These are phyloP conservation scores for Ochlodes sylvanus DNA, from an alignment of 2,888 invertebrate genomes.

Conservation along the genomic window DNA sequence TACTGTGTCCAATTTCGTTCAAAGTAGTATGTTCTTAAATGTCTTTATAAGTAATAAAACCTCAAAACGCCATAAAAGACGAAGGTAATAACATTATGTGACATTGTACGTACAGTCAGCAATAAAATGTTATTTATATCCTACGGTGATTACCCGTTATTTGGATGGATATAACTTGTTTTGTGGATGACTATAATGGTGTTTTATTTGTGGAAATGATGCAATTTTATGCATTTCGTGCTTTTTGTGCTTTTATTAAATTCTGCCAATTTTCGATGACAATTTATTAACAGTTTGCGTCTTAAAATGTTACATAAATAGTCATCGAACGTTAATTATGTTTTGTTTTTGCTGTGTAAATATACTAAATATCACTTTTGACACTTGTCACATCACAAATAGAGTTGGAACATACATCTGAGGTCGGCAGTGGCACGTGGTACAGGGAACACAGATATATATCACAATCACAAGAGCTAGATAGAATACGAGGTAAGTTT, in stretches of 20 bases:
- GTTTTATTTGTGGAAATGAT: conserved; percentile 46
- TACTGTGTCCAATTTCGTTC: conserved; percentile 30
- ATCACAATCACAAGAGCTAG: conserved; percentile 86
- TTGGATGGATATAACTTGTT: conserved; percentile 44
- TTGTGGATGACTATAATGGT: conserved; percentile 38
- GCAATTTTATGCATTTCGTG: conserved; percentile 55
- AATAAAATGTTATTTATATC: conserved; percentile 15
- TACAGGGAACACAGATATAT: conserved; percentile 88
- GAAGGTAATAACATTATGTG: conserved; percentile 24
- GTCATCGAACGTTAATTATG: conserved; percentile 30
- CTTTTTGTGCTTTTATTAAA: conserved; percentile 69
- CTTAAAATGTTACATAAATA: conserved; percentile 14
- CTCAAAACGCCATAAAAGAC: conserved; percentile 35
- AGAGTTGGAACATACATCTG: conserved; percentile 84
- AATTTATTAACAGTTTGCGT: conserved; percentile 38
- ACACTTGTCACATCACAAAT: conserved; percentile 78
- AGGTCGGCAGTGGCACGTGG: conserved; percentile 86
- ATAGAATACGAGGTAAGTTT: conserved; percentile 80
- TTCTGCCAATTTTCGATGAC: conserved; percentile 50
- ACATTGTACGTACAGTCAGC: conserved; percentile 8
- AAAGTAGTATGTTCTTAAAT: conserved; percentile 34
- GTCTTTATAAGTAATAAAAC: conserved; percentile 41
- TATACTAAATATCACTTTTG: conserved; percentile 77
- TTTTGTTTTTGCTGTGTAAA: conserved; percentile 82
- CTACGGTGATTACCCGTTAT: conserved; percentile 21